Evolutionary conservation across 92 coral and sea anemone genomes (phyloP), one percentile per base, ranked within the genome.

Genomic region (Epizoanthus scotinus): DNA sequence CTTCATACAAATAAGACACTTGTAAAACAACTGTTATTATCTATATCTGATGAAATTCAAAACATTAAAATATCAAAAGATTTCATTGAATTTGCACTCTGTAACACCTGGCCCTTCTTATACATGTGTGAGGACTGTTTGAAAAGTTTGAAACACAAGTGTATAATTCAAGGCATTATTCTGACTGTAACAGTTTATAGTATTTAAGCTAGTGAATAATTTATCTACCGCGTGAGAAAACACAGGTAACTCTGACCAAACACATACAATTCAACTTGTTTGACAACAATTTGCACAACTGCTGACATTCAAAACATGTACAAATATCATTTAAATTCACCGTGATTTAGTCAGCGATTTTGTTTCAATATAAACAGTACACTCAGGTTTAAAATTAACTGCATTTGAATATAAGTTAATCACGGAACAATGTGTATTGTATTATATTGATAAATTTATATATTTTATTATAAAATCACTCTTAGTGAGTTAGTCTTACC

Each of bases 241-340:
- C 22, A 27, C 59, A 18, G 36, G 29, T 1, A 28, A 21, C 27
- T 38, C 10, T 8, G 58, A 8, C 26, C 34, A 54, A 73, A 55
- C 64, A n/a, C 29, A 73, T n/a, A n/a, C n/a, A n/a, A n/a, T n/a
- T n/a, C 64, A 56, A 56, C 65, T 52, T 73, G 64, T 55, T 73
- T 72, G 29, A 17, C 20, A 2, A 13, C 29, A 72, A 14, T 21
- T 22, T 26, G 52, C 25, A 31, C 57, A 72, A 72, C 67, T 13
- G 27, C n/a, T n/a, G 52, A n/a, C n/a, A n/a, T 47, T 47, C 52
- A 9, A n/a, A 15, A 56, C 57, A 19, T n/a, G 29, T 49, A n/a
- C n/a, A 5, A 50, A 49, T n/a, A 55, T 2, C 15, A 21, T 6
- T 29, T n/a, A 57, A 70, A 8, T 29, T 64, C 47, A 19, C 53